Conservation (phyloP, 2,113 vertebrate species). For the Bagarius yarrelli region DNA sequence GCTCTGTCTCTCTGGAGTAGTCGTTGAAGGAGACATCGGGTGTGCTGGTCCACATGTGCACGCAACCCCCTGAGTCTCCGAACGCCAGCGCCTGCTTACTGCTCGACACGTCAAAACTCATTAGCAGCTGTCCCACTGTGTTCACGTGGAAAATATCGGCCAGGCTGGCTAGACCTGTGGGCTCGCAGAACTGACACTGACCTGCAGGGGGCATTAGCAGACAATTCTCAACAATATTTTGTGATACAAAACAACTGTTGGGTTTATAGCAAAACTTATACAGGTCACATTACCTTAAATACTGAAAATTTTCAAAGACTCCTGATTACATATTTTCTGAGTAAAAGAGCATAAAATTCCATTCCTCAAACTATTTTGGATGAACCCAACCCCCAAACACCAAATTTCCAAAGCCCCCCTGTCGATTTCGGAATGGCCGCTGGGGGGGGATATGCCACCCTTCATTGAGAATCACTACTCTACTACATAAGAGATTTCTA, state of each 20-base stretch:
- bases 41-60: conserved; percentile 93
- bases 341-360: no score
- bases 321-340: no score
- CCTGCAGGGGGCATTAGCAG: conserved; percentile 63
- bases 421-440: no score
- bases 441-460: no score
- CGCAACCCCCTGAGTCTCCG: conserved; percentile 91
- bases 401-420: no score
- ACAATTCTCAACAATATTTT: not conserved
- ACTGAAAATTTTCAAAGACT: not conserved
- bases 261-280: not conserved
- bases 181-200: conserved; percentile 98
- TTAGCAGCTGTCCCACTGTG: conserved; percentile 91
- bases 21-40: conserved; percentile 88
- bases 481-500: no score
- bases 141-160: conserved; percentile 95
- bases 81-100: conserved; percentile 95
- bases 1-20: conserved; percentile 93
- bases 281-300: not conserved
- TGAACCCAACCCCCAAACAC: no score
- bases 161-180: conserved; percentile 89
- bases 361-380: no score
- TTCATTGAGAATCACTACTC: no score
- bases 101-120: conserved; percentile 93
- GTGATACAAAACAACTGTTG: not conserved